These are phyloP conservation scores for Seira musarum DNA, from an alignment of 2,888 invertebrate genomes.

Conservation along the genomic window DNA sequence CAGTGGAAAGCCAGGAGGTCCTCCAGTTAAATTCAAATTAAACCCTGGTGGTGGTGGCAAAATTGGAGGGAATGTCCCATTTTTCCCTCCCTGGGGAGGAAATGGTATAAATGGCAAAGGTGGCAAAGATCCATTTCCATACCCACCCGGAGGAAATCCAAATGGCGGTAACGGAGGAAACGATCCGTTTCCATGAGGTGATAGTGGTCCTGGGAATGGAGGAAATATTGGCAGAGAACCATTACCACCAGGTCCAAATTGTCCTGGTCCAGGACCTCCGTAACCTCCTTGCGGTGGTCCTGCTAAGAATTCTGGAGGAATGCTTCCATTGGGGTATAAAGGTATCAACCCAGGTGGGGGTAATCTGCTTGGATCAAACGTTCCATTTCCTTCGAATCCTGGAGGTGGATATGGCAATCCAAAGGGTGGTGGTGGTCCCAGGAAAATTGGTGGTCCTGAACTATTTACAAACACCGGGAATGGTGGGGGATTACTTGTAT, in stretches of 20 bases:
- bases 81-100: constrained; percentile 73
- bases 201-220: constrained; percentile 39
- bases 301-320: constrained; percentile 63
- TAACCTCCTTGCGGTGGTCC: constrained; percentile 58
- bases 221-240: constrained; percentile 75
- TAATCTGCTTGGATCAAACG: constrained; percentile 67
- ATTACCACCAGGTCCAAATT: constrained; percentile 73
- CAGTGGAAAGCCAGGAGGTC: constrained; percentile 71
- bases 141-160: constrained; percentile 75
- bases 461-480: constrained; percentile 93
- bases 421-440: constrained; percentile 80
- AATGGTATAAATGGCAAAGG: constrained; percentile 77
- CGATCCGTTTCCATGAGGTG: constrained; percentile 48
- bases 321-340: constrained; percentile 67
- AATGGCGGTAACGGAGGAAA: constrained; percentile 75
- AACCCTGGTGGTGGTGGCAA: constrained; percentile 65
- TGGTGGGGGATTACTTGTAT: constrained; percentile 88
- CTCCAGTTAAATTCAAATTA: constrained; percentile 65
- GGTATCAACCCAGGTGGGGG: constrained; percentile 69
- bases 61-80: constrained; percentile 58
- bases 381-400: constrained; percentile 60
- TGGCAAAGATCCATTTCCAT: constrained; percentile 78
- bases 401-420: constrained; percentile 78
- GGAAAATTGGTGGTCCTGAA: constrained; percentile 88
- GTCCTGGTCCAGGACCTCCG: constrained; percentile 27